These are phyloP conservation scores for Agelas oroides DNA, from an alignment of 37 sponge, comb jelly and placozoan genomes.

Conservation along the genomic window DNA sequence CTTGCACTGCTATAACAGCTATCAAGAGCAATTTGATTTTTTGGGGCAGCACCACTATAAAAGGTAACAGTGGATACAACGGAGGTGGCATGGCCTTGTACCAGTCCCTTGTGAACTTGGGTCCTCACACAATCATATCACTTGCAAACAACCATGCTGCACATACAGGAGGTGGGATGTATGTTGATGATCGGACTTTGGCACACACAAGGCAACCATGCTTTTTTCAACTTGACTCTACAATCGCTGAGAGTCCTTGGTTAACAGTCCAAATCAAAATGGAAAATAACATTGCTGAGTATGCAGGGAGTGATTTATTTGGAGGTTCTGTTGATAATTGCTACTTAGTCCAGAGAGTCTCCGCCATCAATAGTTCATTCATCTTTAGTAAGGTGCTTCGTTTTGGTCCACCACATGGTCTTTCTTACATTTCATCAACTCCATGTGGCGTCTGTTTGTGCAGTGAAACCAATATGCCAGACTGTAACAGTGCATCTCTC, in stretches of 20 bases:
- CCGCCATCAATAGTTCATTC: neutral
- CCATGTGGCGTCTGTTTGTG: neutral
- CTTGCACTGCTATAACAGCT: neutral
- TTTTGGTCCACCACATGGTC: neutral
- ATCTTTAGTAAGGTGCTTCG: no score
- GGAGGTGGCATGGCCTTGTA: neutral
- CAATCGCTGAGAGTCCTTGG: neutral
- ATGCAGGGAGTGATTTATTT: slow-evolving; percentile 1
- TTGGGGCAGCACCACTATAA: neutral
- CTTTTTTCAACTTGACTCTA: neutral
- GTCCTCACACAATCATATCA: neutral
- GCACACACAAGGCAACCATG: neutral
- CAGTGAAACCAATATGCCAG: neutral
- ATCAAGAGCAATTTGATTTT: neutral
- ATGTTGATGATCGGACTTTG: neutral
- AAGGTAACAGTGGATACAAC: neutral
- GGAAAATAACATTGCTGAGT: neutral
- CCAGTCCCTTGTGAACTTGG: neutral
- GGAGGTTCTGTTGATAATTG: neutral
- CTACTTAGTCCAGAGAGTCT: neutral
- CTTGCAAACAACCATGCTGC: neutral
- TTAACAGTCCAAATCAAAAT: neutral
- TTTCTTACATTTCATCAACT: neutral
- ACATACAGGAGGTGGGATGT: neutral
- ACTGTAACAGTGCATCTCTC: neutral